Conservation (phyloP, 2,888 invertebrate genomes). For the Troides aeacus region DNA sequence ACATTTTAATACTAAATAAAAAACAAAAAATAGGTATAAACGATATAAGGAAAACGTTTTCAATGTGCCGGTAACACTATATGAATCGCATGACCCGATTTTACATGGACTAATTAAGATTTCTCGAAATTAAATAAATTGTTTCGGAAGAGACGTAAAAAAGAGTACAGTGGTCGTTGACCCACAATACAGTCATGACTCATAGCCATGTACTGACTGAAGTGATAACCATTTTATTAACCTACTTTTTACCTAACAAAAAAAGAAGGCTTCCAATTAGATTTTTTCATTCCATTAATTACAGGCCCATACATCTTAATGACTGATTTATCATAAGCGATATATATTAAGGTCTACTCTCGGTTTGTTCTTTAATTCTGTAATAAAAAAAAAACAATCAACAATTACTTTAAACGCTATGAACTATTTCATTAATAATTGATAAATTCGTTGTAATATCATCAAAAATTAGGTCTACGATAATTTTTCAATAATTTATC, state of each 20-base stretch:
- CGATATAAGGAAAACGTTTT: slow-evolving; percentile 5
- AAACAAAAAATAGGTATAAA: not conserved
- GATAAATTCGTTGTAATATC: too few relatives aligned
- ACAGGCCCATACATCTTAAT: too few relatives aligned
- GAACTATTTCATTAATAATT: too few relatives aligned
- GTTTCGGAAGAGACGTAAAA: slow-evolving; percentile 9
- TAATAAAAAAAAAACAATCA: too few relatives aligned
- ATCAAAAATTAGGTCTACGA: not conserved
- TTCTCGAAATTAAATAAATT: slow-evolving; percentile 25
- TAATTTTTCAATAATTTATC: not conserved
- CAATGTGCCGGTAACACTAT: not conserved
- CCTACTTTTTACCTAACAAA: not conserved
- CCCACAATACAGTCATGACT: slow-evolving; percentile 12
- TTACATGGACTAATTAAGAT: slow-evolving; percentile 18
- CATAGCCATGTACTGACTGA: slow-evolving; percentile 3
- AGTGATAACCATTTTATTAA: slow-evolving; percentile 18
- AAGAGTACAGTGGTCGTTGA: slow-evolving; percentile 19
- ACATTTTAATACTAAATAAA: not conserved
- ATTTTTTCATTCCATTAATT: too few relatives aligned
- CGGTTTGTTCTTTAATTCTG: too few relatives aligned
- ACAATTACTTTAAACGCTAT: too few relatives aligned
- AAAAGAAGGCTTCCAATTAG: too few relatives aligned
- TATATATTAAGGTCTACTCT: too few relatives aligned
- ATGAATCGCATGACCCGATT: slow-evolving; percentile 8
- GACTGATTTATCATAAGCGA: too few relatives aligned